Percentiles rank a stretch among this genome's conserved stretches.
Conservation (phyloP, 2,888 invertebrate genomes). For the Junonia oenone region DNA sequence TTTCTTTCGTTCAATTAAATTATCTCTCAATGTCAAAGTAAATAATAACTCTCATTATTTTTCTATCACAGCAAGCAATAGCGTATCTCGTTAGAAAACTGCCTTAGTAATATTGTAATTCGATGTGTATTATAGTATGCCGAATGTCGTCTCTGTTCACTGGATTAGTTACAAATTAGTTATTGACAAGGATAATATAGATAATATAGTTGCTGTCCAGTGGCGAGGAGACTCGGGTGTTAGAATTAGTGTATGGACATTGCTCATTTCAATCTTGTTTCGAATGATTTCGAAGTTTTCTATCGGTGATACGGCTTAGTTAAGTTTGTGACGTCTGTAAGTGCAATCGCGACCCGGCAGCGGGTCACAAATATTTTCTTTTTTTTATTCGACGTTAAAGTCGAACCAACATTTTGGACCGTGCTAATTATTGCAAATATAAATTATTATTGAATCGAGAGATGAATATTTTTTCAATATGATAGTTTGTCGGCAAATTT, state of each 20-base stretch:
- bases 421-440: slow-evolving; percentile 24
- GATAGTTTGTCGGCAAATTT: slow-evolving; percentile 45
- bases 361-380: slow-evolving; percentile 4
- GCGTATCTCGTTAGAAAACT: slow-evolving; percentile 20
- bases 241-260: slow-evolving; percentile 16
- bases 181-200: slow-evolving; percentile 13
- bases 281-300: slow-evolving; percentile 12
- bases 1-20: not conserved
- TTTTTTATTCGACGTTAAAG: slow-evolving; percentile 10
- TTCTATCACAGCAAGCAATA: slow-evolving; percentile 1
- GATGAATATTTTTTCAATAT: slow-evolving; percentile 57
- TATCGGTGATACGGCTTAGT: slow-evolving; percentile 9
- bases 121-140: slow-evolving; percentile 15
- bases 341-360: slow-evolving; percentile 17
- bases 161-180: slow-evolving; percentile 11
- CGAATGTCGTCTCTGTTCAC: slow-evolving; percentile 12
- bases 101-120: slow-evolving; percentile 26
- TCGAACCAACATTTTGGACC: slow-evolving; percentile 5
- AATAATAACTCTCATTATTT: not conserved
- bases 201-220: slow-evolving; percentile 10
- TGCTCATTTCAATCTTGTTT: slow-evolving; percentile 22
- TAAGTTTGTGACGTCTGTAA: slow-evolving; percentile 13
- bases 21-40: not conserved
- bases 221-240: slow-evolving; percentile 9
- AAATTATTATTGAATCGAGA: slow-evolving; percentile 36